Base-by-base conservation (phyloP, 2,888 invertebrate species). In the Malthinus flaveolus region DNA sequence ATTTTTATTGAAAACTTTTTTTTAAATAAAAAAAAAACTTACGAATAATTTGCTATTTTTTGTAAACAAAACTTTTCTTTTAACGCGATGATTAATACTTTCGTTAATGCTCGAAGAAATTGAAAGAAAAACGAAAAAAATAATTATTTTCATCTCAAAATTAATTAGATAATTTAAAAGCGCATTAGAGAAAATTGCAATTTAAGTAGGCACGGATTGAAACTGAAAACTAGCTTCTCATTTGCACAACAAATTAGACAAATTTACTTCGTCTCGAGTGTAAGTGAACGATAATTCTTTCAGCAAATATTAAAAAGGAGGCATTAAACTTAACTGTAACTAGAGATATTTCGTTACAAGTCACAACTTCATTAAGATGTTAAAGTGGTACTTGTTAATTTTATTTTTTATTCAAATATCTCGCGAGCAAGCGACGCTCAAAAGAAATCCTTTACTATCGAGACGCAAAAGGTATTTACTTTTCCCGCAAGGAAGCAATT, bases 401-500 rank as follows among this genome's bases (percentile, higher is more conserved):
- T 35, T 47, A 11, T 13, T 56, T 10, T 51, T 39, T 47, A n/a
- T 53, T n/a, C 11, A 49, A 42, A 34, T 48, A n/a, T 51, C 48
- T 51, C 47, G 35, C 15, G 51, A 39, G 7, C 55, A 60, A 60
- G 45, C 74, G 3, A 75, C 70, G 36, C 75, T 66, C 49, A 66
- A 54, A 50, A 59, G 53, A 12, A 68, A 72, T 63, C 62, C 61
- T 6, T 49, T 72, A 8, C 49, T 75, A n/a, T 79, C 78, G 9
- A 73, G 82, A 64, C 79, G 77, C 63, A 78, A 79, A 65, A 75
- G 83, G 60, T 82, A 80, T 71, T 72, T 83, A 59, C 71, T 77
- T 31, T 83, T 82, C 74, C 82, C 82, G 31, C 76, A 78, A 66
- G 82, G 82, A 37, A 81, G 80, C 39, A 76, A 75, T 66, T 73